A percentile compares a stretch with the other conserved stretches of the same genome.
Conservation (phyloP, 2,888 invertebrate genomes). For the Oligia latruncula region DNA sequence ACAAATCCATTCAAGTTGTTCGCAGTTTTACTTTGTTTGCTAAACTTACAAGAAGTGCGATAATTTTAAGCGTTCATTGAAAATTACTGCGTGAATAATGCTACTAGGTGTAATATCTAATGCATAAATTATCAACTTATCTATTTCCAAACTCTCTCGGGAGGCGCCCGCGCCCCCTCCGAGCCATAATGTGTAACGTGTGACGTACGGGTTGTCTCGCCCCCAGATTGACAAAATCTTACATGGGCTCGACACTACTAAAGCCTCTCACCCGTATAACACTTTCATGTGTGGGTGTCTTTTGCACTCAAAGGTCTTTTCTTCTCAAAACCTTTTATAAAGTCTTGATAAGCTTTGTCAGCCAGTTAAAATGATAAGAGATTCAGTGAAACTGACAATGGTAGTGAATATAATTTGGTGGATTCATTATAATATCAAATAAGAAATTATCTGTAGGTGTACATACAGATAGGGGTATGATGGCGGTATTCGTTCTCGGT, state of each 20-base stretch:
- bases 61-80: constrained; percentile 57
- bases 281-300: constrained; percentile 63
- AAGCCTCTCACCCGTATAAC: constrained; percentile 67
- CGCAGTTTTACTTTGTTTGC: constrained; percentile 50
- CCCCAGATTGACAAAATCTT: constrained; percentile 81
- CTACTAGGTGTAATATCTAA: constrained; percentile 73
- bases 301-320: constrained; percentile 69
- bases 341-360: constrained; percentile 75
- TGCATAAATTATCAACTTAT: constrained; percentile 84
- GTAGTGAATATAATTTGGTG: constrained; percentile 56
- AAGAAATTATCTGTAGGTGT: constrained; percentile 33
- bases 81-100: constrained; percentile 67
- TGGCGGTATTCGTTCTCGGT: constrained; percentile 41
- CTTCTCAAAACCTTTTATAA: constrained; percentile 68
- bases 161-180: constrained; percentile 69
- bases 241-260: constrained; percentile 67
- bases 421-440: constrained; percentile 69
- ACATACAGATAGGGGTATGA: constrained; percentile 43
- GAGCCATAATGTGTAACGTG: constrained; percentile 73
- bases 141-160: constrained; percentile 73
- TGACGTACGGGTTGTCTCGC: constrained; percentile 73
- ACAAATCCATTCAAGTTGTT: constrained; percentile 43
- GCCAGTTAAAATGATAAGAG: constrained; percentile 73
- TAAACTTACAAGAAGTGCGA: constrained; percentile 40
- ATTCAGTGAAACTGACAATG: constrained; percentile 69